Evolutionary conservation across 2,888 invertebrate genomes (phyloP), one percentile per base, ranked within the genome.

Genomic region (Dryococelus australis): DNA sequence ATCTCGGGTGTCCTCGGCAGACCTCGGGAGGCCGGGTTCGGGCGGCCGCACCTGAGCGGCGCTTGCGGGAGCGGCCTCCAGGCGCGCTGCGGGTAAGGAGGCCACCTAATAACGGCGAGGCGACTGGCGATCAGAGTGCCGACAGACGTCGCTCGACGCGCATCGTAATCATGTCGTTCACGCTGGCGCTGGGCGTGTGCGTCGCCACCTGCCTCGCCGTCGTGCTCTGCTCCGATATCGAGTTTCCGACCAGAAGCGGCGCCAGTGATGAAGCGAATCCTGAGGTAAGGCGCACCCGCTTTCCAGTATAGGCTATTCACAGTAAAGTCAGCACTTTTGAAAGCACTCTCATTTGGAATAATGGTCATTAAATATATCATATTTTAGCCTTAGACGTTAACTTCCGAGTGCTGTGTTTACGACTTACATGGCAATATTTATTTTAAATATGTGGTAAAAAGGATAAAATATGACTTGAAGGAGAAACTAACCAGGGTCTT

Each of bases 51-150:
- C 26, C 83, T n/a, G 28, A 16, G 28, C 20, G 28, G 83, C 28
- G 83, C 20, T 16, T 83, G 83, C 84, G 84, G 27, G 47, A 6
- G 43, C 43, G 84, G 84, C 84, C 47, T 24, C 84, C 84, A 47
- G 84, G 84, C 24, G 84, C 43, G 84, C 84, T 24, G 28, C 20
- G 8, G 83, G 83, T 20, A n/a, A 35, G 27, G 16, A 16, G 16
- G 81, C 24, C 13, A 9, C n/a, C 10, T 47, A n/a, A 47, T 24
- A 27, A 27, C 24, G 84, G 84, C 84, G 20, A 43, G 35, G 43
- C 43, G 35, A 8, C 24, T 10, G 10, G 24, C 24, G 84, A 20
- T 27, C 84, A 84, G 84, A 81, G 81, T 28, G 24, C 27, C 8
- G 81, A 35, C 24, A 4, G 81, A 26, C 24, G n/a, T 0, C 26